Evolutionary conservation across 2,113 vertebrate species (phyloP).

Genomic region (Laticauda colubrina): DNA sequence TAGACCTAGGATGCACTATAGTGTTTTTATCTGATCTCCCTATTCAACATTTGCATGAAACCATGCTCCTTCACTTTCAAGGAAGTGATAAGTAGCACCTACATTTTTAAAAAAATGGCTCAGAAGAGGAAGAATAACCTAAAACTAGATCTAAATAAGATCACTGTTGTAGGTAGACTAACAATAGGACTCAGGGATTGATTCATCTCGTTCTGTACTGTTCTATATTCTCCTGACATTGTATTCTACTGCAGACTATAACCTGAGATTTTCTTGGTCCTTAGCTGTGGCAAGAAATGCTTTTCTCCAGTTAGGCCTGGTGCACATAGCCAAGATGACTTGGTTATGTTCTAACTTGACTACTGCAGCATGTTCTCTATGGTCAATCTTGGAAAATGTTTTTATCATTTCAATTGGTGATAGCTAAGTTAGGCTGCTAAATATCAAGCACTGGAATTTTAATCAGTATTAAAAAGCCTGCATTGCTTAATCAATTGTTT

Average conservation of each 20-base stretch:
- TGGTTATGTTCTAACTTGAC: not conserved
- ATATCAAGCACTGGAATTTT: not conserved
- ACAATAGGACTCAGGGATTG: not conserved
- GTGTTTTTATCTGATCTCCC: not conserved
- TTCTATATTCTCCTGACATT: not conserved
- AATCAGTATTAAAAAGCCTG: not conserved
- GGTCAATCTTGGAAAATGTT: not conserved
- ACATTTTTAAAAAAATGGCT: not conserved
- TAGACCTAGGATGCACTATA: not conserved
- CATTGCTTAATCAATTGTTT: not conserved
- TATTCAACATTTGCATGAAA: not conserved
- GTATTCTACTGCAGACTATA: not conserved
- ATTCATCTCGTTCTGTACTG: not conserved
- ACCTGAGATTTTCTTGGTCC: not conserved
- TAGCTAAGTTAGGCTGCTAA: not conserved
- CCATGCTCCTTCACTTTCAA: not conserved
- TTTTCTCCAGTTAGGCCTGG: not conserved
- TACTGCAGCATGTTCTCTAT: not conserved
- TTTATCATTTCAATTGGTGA: not conserved
- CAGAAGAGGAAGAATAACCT: not conserved
- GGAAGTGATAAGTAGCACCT: not conserved
- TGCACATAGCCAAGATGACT: not conserved
- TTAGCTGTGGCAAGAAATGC: not conserved
- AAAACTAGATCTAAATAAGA: not conserved
- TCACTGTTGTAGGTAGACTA: not conserved